Evolutionary conservation across 2,888 invertebrate species (phyloP).

Genomic region (Meloe dianella): DNA sequence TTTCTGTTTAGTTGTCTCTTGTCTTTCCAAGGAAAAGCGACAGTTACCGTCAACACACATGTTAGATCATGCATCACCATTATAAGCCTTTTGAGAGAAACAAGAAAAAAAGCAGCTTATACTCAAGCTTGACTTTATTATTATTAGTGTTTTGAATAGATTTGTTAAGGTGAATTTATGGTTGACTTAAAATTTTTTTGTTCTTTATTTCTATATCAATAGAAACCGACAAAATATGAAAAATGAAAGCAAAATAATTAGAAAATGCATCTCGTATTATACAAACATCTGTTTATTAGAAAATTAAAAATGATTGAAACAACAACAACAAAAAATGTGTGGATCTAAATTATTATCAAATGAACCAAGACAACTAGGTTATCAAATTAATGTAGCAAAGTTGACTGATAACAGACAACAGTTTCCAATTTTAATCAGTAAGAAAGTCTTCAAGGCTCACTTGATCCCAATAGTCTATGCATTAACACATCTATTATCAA

Average conservation of each 20-base stretch:
- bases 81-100: slow-evolving; percentile 26
- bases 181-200: slow-evolving; percentile 48
- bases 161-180: slow-evolving; percentile 56
- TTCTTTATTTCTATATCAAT: slow-evolving; percentile 30
- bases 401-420: slow-evolving; percentile 22
- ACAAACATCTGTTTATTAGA: not conserved
- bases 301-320: not conserved
- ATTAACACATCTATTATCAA: slow-evolving; percentile 31
- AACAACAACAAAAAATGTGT: not conserved
- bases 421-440: slow-evolving; percentile 23
- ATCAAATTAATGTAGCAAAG: slow-evolving; percentile 17
- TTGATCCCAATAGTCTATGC: slow-evolving; percentile 47
- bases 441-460: slow-evolving; percentile 47
- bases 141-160: slow-evolving; percentile 49
- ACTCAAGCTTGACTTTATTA: slow-evolving; percentile 43
- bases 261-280: not conserved
- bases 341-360: slow-evolving; percentile 15
- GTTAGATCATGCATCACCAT: slow-evolving; percentile 50
- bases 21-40: not conserved
- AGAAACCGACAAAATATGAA: not conserved
- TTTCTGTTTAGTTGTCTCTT: not conserved
- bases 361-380: slow-evolving; percentile 27
- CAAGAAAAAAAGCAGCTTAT: not conserved
- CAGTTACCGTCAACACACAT: slow-evolving; percentile 49
- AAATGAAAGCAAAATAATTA: not conserved